Percentiles rank a stretch among this genome's conserved stretches.
Evolutionary conservation across 2,113 vertebrate genomes (phyloP).

Genomic region (Ictidomys tridecemlineatus): DNA sequence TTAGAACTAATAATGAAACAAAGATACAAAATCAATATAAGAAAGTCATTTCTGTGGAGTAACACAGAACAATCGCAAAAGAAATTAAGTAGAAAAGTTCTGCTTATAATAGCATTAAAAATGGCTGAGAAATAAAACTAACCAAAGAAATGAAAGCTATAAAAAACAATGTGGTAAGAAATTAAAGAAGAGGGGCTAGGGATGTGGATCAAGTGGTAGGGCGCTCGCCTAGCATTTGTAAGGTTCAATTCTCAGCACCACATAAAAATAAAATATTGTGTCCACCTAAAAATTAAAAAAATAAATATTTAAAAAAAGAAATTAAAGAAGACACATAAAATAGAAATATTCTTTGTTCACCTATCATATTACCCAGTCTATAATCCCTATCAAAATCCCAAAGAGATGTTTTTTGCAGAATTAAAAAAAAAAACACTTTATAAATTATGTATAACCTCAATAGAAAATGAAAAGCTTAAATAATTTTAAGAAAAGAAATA

Average conservation of each 20-base stretch:
- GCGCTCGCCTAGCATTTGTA: too few species aligned
- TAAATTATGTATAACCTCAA: not conserved
- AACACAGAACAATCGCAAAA: not conserved
- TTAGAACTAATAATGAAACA: not conserved
- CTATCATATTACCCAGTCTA: not conserved
- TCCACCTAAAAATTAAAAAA: too few species aligned
- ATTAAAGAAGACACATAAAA: not conserved
- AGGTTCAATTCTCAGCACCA: too few species aligned
- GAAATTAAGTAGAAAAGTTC: not conserved
- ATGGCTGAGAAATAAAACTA: not conserved
- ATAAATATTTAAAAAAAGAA: not conserved
- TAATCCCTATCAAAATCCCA: not conserved
- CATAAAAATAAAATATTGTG: too few species aligned
- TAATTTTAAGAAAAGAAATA: not conserved
- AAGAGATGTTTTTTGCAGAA: not conserved
- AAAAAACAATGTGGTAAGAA: not conserved
- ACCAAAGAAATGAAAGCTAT: not conserved
- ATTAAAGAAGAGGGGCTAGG: not conserved
- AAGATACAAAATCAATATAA: not conserved
- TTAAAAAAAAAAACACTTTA: not conserved
- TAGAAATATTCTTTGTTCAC: not conserved
- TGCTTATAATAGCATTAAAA: not conserved
- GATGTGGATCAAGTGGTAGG: too few species aligned
- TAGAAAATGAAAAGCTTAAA: not conserved
- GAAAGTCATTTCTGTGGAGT: not conserved